Percentiles rank a stretch among this genome's conserved stretches.
Conservation (phyloP, 1,140 invertebrate genomes). For the Drosophila sturtevanti region DNA sequence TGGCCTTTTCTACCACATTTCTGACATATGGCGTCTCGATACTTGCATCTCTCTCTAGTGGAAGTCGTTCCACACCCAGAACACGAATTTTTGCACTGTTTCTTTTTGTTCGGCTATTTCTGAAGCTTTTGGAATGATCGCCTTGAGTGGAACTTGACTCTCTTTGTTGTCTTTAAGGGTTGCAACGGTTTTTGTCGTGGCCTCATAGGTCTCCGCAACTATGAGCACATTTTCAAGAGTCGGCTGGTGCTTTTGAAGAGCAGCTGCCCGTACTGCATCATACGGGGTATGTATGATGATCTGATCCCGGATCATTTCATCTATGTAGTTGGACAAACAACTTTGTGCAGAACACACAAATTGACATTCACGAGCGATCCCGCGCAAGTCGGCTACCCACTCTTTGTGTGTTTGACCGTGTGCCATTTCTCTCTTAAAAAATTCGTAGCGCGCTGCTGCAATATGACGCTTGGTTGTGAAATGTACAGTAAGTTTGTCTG, state of each 20-base stretch:
- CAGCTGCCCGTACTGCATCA: too few species aligned
- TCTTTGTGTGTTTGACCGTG: slow-evolving; percentile 31
- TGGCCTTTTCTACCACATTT: too few species aligned
- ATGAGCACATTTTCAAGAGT: too few species aligned
- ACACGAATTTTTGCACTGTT: background rate
- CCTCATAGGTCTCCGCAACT: too few species aligned
- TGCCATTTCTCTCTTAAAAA: slow-evolving; percentile 26
- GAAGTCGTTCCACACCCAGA: too few species aligned
- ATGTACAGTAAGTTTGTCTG: too few species aligned
- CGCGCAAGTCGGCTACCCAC: slow-evolving; percentile 34
- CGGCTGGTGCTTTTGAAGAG: too few species aligned
- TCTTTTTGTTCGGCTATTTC: background rate
- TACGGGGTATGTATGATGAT: slow-evolving; percentile 1
- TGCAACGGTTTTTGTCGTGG: too few species aligned
- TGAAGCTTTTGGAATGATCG: background rate
- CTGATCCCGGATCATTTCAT: slow-evolving; percentile 38
- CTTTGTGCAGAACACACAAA: slow-evolving; percentile 19
- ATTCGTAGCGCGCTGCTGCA: slow-evolving; percentile 21
- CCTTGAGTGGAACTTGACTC: too few species aligned
- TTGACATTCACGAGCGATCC: slow-evolving; percentile 27
- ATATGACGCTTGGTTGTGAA: slow-evolving; percentile 13
- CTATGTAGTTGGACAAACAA: slow-evolving; percentile 14
- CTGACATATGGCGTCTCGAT: background rate
- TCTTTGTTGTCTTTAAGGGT: background rate
- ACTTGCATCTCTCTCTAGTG: background rate